A percentile compares a stretch with the other conserved stretches of the same genome.
phyloP scores from a whole-genome alignment of 1,140 invertebrate genomes.

The Orussus abietinus region DNA sequence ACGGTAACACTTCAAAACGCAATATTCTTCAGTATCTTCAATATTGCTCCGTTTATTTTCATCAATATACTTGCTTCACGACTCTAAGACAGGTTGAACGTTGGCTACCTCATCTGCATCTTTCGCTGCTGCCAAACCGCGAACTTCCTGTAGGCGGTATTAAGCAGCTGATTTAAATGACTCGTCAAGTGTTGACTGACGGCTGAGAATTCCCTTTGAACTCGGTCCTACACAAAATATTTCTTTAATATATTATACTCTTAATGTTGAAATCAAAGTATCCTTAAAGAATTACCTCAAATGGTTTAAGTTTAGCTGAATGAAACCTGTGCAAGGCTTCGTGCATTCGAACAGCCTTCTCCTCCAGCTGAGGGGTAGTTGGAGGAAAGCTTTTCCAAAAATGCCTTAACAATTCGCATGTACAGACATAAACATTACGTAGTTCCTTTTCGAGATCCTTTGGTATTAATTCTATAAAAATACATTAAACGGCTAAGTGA shows the following conservation, averaged over 20 bases:
- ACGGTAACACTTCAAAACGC: slow-evolving; percentile 36
- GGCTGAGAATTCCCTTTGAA: slow-evolving; percentile 72
- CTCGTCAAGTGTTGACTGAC: slow-evolving; percentile 77
- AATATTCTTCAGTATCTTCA: slow-evolving; percentile 23
- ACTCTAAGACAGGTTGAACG: slow-evolving; percentile 15
- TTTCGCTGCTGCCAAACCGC: slow-evolving; percentile 78
- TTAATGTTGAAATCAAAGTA: slow-evolving; percentile 3
- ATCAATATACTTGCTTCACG: slow-evolving; percentile 14
- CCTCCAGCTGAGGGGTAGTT: slow-evolving; percentile 71
- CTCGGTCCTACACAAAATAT: slow-evolving; percentile 61
- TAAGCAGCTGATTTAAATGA: slow-evolving; percentile 80
- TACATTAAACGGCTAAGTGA: slow-evolving; percentile 11
- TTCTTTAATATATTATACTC: slow-evolving; percentile 1
- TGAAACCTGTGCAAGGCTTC: slow-evolving; percentile 85
- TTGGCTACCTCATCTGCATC: slow-evolving; percentile 63
- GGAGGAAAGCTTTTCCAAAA: slow-evolving; percentile 94
- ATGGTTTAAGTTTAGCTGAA: slow-evolving; percentile 77
- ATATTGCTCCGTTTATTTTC: slow-evolving; percentile 35
- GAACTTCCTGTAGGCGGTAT: slow-evolving; percentile 79
- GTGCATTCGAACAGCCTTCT: slow-evolving; percentile 82
- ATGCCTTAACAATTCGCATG: slow-evolving; percentile 84
- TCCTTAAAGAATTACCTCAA: slow-evolving; percentile 61
- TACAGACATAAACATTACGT: slow-evolving; percentile 75
- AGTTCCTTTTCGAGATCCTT: slow-evolving; percentile 79
- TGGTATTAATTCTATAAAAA: slow-evolving; percentile 69